Conservation (phyloP, 2,113 vertebrate genomes). For the Hemiscyllium ocellatum region DNA sequence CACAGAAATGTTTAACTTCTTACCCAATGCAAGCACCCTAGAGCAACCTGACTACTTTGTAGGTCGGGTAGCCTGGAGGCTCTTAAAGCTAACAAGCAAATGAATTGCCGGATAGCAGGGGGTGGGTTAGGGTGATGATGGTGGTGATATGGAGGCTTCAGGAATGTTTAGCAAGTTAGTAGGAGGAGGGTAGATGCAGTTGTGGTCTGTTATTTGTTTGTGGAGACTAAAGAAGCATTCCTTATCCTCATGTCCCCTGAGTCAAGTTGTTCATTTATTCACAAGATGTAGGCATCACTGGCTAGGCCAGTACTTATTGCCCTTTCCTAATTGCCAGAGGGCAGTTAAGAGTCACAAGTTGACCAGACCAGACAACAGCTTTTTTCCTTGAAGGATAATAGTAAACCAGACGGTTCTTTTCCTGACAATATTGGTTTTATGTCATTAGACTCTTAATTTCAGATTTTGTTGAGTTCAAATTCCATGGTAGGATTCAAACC, state of each 20-base stretch:
- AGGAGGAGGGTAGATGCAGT: background rate
- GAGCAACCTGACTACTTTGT: background rate
- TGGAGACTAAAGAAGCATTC: background rate
- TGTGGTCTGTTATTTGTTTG: background rate
- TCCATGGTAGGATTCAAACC: no score
- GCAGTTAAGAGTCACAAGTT: no score
- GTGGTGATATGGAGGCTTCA: background rate
- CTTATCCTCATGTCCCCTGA: background rate
- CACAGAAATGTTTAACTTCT: background rate
- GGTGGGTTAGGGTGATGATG: accelerated
- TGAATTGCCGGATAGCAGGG: background rate
- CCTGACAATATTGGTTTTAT: no score
- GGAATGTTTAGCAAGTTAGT: background rate
- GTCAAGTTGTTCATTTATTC: background rate
- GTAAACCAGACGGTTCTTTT: no score
- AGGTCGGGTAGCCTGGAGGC: background rate
- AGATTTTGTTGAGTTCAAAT: no score
- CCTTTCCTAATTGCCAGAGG: no score
- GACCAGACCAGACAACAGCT: no score
- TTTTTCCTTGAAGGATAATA: no score
- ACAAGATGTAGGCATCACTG: no score
- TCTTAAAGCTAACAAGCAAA: background rate
- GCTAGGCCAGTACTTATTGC: no score
- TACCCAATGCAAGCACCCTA: background rate
- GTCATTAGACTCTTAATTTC: no score